Percentiles rank a stretch among this genome's conserved stretches.
Evolutionary conservation across 92 coral and sea anemone genomes (phyloP).

Genomic region (Paragorgia papillata): DNA sequence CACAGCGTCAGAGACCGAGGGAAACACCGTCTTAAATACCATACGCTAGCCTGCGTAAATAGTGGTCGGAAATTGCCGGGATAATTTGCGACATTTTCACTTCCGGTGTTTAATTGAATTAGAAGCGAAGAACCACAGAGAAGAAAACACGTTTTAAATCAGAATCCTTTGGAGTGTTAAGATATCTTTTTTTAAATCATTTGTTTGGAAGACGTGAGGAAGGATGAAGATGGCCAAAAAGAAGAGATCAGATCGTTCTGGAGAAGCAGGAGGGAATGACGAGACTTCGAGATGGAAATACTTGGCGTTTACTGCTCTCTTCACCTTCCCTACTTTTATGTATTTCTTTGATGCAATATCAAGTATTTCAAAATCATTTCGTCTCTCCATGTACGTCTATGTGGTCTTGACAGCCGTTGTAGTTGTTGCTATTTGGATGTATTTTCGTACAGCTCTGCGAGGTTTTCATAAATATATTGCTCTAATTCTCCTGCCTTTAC

Average conservation of each 20-base stretch:
- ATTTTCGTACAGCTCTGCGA: constrained; percentile 3
- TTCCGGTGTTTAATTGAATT: not conserved
- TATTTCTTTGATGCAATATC: not conserved
- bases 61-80: not conserved
- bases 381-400: not conserved
- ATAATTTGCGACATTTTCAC: not conserved
- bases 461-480: constrained; percentile 3
- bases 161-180: too few relatives aligned
- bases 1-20: too few relatives aligned
- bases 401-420: not conserved
- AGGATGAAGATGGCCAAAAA: constrained; percentile 4
- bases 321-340: constrained; percentile 18
- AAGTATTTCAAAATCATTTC: not conserved
- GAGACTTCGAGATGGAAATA: constrained; percentile 29
- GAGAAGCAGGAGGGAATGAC: not conserved
- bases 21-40: too few relatives aligned
- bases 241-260: constrained; percentile 9
- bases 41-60: too few relatives aligned
- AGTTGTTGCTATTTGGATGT: not conserved
- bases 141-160: constrained; percentile 19
- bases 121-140: not conserved
- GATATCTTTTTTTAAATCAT: too few relatives aligned
- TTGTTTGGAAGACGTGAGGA: too few relatives aligned
- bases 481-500: constrained; percentile 47
- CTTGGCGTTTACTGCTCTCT: constrained; percentile 1